Evolutionary conservation across 2,113 vertebrate genomes (phyloP), one percentile per base, ranked within the genome.

Genomic region (Vimba vimba): DNA sequence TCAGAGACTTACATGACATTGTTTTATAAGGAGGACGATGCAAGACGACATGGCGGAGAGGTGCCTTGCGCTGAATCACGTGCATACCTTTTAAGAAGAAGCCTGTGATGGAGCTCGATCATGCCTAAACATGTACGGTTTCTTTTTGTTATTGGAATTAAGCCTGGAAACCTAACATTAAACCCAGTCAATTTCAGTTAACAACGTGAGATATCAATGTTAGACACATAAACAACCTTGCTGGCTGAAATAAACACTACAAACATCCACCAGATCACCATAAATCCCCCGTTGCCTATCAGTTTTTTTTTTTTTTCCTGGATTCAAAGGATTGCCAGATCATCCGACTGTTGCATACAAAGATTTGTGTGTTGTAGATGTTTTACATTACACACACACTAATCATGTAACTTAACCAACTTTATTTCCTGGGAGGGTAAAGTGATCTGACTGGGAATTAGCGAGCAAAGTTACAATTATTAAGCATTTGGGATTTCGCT

Each of bases 271-370:
- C 8, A 47, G 2, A 47, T 30, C 4, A 27, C n/a, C 25, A 25
- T 1, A 27, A 36, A 15, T 1, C 39, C 30, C 0, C 19, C 57
- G 0, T 39, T 10, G 12, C 33, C 21, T 39, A 4, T 43, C 4
- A 47, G 1, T 47, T 80, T 27, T 78, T 39, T 27, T 47, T 80
- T 27, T 78, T 39, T 60, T n/a, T 10, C 13, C 7, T 25, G 3
- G 30, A 45, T 80, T 64, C 23, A 80, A 62, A 66, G 79, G 79
- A 82, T 82, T 52, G 79, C 80, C 80, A 82, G 45, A 36, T 82
- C 62, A 55, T n/a, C 45, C n/a, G 62, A 64, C 79, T 80, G 79
- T 80, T 80, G 78, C 39, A 45, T 64, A 33, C 11, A 59, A 2
- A 11, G 15, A 79, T 27, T 7, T 59, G 7, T 79, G 4, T 60